Evolutionary conservation across 1,140 invertebrate genomes (phyloP).

Genomic region (Bursaphelenchus mucronatus): DNA sequence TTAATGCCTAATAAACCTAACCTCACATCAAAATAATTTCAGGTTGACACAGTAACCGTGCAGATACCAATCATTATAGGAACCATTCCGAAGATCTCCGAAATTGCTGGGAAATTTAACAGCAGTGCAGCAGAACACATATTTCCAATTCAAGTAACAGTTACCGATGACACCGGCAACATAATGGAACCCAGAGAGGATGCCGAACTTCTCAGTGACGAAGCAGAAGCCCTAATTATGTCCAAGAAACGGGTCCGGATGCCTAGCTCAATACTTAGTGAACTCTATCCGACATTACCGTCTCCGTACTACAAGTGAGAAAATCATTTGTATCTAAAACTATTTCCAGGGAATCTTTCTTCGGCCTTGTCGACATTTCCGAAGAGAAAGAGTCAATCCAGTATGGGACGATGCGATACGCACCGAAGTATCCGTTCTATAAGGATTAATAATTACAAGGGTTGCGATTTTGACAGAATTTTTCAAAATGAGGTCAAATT

Average conservation of each 20-base stretch:
- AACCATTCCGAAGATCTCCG: slow-evolving; percentile 55
- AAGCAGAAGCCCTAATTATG: slow-evolving; percentile 38
- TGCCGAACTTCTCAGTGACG: slow-evolving; percentile 30
- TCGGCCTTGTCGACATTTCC: slow-evolving; percentile 52
- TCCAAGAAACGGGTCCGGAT: slow-evolving; percentile 56
- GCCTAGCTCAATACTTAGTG: slow-evolving; percentile 57
- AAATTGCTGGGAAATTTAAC: slow-evolving; percentile 38
- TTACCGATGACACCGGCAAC: slow-evolving; percentile 53
- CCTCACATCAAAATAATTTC: slow-evolving; percentile 14
- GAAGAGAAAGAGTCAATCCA: slow-evolving; percentile 57
- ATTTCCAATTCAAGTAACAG: slow-evolving; percentile 40
- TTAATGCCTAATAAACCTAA: slow-evolving; percentile 6
- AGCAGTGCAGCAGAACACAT: slow-evolving; percentile 2
- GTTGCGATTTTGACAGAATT: no score
- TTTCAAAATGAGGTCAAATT: no score
- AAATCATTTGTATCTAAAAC: slow-evolving; percentile 3
- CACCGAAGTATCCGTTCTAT: slow-evolving; percentile 61
- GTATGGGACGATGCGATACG: slow-evolving; percentile 48
- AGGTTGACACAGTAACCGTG: slow-evolving; percentile 39
- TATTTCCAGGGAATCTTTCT: slow-evolving; percentile 54
- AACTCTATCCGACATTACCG: slow-evolving; percentile 56
- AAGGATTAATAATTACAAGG: slow-evolving; percentile 1
- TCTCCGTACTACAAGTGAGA: slow-evolving; percentile 54
- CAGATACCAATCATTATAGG: slow-evolving; percentile 52
- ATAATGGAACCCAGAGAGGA: slow-evolving; percentile 30